These are phyloP conservation scores for Steinernema feltiae DNA, from an alignment of 1,140 invertebrate species.

Conservation along the genomic window DNA sequence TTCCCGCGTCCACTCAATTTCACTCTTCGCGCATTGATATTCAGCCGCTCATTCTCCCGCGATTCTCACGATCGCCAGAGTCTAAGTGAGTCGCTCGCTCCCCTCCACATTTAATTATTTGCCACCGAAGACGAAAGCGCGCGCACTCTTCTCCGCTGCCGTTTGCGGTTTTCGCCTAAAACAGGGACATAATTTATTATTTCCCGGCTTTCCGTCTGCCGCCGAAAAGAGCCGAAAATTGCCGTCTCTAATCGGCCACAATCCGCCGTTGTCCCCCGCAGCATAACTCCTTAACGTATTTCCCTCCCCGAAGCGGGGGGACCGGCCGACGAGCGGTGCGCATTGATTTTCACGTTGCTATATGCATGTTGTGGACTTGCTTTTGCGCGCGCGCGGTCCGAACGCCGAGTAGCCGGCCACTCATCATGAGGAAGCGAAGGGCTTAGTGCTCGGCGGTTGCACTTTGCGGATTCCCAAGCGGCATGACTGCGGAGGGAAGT, in stretches of 20 bases:
- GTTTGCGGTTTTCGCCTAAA: not conserved
- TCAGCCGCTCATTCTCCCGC: no score
- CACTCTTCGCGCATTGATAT: no score
- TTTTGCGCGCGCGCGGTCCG: not conserved
- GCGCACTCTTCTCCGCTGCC: not conserved
- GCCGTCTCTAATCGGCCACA: slow-evolving; percentile 9
- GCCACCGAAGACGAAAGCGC: no score
- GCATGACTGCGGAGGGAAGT: not conserved
- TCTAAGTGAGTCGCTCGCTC: no score
- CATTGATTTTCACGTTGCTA: not conserved
- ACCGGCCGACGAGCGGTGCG: not conserved
- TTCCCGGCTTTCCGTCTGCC: not conserved
- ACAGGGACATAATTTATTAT: slow-evolving; percentile 1
- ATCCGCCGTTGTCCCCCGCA: no score
- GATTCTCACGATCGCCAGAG: no score
- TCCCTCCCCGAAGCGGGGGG: not conserved
- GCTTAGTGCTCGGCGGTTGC: not conserved
- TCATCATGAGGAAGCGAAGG: not conserved
- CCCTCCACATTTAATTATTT: not conserved
- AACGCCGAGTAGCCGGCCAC: not conserved
- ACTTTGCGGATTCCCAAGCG: not conserved
- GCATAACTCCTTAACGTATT: not conserved
- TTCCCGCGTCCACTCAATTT: no score
- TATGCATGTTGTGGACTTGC: not conserved
- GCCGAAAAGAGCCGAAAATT: not conserved